Base-by-base conservation (phyloP, 2,113 vertebrate species). In the Caranx ignobilis region DNA sequence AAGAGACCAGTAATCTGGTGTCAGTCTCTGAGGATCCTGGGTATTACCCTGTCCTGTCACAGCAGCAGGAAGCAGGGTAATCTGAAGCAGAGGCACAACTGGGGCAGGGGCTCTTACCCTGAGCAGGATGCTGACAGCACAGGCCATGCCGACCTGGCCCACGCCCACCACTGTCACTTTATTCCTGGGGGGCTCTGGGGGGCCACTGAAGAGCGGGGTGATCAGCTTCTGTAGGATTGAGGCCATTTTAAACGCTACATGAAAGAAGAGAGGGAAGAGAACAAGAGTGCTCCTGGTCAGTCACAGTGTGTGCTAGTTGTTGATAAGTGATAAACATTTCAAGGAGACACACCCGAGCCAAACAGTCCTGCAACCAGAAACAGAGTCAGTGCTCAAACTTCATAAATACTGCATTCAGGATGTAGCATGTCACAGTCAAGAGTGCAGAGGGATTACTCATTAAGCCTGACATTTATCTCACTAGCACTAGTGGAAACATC, bases 81-180 rank as follows among this genome's bases (percentile, higher is more conserved):
- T 73, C 68, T 67, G 45, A 77, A 77, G 62, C 11, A 45, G 32
- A n/a, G 10, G 74, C 31, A 57, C 41, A 70, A 75, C 13, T 41
- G 60, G 55, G 9, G 70, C 39, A 41, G 47, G 26, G 35, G 45
- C 65, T 82, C 93, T 95, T 90, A 95, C 95, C 97, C 94, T 96
- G 73, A 93, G 94, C 56, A 99, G 94, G 93, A 99, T 90, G 90
- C 98, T 99, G 92, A 99, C 81, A 2, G 98, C 97, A 90, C 95
- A 94, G 0, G 98, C 98, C 98, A 99, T 99, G 48, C 98, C 98
- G 13, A 99, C 98, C 92, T 97, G 96, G 12, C 98, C 98, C 13
- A 98, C 97, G 0, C 98, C 98, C 67, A 99, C 97, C 5, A 99
- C 83, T 0, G 98, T 97, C 85, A 99, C 95, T 93, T 99, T 99